Evolutionary conservation across 2,888 invertebrate genomes (phyloP), one percentile per base, ranked within the genome.

Genomic region (Andrena hattorfiana): DNA sequence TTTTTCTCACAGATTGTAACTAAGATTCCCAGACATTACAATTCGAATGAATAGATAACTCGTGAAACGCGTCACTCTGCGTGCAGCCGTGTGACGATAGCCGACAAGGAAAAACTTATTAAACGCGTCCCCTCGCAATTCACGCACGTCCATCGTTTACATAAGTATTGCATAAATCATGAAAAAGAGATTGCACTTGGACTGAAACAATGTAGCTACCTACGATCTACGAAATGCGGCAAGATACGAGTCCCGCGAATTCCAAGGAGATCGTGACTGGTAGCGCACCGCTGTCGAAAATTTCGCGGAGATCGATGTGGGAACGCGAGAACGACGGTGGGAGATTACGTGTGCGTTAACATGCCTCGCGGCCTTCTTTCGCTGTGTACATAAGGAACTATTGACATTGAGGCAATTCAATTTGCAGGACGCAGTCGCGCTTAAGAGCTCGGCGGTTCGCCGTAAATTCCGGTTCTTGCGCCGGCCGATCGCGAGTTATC

Each of bases 381-480:
- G 48, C 63, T 42, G 81, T 60, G 49, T 23, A 48, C 42, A 26
- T 54, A 76, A 69, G 72, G 73, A 83, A 70, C 35, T 73, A 69
- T 77, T 82, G 72, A 74, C 82, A 83, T 77, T 77, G 82, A 82
- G 73, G 70, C 82, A 67, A 82, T 82, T 83, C 60, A 84, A 84
- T 84, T 84, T 83, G 63, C 78, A 54, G 66, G 63, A 82, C 32
- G 70, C 74, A 82, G 71, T 67, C 67, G 68, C 78, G 74, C 32
- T 59, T 63, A 68, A 20, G 68, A 63, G 51, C 10, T 62, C 64
- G 26, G 75, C 75, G 77, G 62, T 67, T 81, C 51, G 32, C 62
- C 77, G 75, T 71, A 78, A 83, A 87, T 82, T 87, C 85, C 77
- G 81, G 78, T 81, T 86, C 77, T 75, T 66, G 48, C 72, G 51